These are phyloP conservation scores for Odontocolon sp. DNA, from an alignment of 2,888 invertebrate genomes.

Conservation along the genomic window DNA sequence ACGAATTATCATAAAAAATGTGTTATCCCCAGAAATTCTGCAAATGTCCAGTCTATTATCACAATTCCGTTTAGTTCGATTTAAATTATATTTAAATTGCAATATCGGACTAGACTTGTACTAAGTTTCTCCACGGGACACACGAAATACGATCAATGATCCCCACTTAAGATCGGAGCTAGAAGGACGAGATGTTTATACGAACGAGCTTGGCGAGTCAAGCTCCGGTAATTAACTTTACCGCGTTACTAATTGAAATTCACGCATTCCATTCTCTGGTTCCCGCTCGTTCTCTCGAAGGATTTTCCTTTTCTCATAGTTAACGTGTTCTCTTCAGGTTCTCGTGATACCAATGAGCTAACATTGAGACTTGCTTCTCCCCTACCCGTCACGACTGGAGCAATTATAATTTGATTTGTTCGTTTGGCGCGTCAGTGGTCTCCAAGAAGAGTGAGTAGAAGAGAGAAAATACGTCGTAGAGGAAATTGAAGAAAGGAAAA, in stretches of 20 bases:
- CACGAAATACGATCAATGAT: conserved; percentile 35
- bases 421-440: not conserved
- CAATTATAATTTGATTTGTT: conserved; percentile 28
- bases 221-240: conserved; percentile 56
- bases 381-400: not conserved
- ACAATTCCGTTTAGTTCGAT: too few relatives aligned
- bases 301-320: conserved; percentile 35
- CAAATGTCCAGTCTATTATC: too few relatives aligned
- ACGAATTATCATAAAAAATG: too few relatives aligned
- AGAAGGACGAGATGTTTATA: conserved; percentile 50
- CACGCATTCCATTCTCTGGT: conserved; percentile 47
- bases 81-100: too few relatives aligned
- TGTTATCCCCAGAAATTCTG: too few relatives aligned
- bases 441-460: not conserved
- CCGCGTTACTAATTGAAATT: conserved; percentile 60
- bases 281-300: conserved; percentile 28
- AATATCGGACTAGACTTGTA: not conserved
- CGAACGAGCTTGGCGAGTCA: conserved; percentile 34
- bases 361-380: not conserved
- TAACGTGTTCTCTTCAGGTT: conserved; percentile 20
- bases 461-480: not conserved
- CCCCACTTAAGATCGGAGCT: conserved; percentile 20
- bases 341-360: not conserved
- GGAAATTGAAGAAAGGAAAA: not conserved
- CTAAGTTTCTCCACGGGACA: not conserved